These are phyloP conservation scores for Pharmacophagus antenor DNA, from an alignment of 2,888 invertebrate genomes.

Conservation along the genomic window DNA sequence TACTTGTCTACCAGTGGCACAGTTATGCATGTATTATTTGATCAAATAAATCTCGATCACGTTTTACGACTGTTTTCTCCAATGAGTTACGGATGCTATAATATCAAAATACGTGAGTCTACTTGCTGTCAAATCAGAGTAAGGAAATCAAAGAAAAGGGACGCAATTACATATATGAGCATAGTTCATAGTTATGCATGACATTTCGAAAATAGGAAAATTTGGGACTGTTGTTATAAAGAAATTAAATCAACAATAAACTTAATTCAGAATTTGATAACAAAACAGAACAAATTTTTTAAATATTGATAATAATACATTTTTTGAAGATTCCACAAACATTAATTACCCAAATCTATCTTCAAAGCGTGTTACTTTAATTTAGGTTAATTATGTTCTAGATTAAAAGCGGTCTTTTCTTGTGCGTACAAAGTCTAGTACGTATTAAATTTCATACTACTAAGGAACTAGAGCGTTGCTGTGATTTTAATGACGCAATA, in stretches of 20 bases:
- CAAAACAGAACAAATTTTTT: too few species aligned
- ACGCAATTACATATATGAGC: too few species aligned
- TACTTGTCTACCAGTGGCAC: conserved; percentile 21
- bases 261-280: too few species aligned
- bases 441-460: conserved; percentile 35
- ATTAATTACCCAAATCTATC: background rate
- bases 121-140: conserved; percentile 39
- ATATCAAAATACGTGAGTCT: conserved; percentile 40
- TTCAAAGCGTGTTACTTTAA: background rate
- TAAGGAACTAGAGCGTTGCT: conserved; percentile 56
- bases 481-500: conserved; percentile 37
- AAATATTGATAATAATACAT: too few species aligned
- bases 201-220: too few species aligned
- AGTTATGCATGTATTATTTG: conserved; percentile 32
- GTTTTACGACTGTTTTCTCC: conserved; percentile 44
- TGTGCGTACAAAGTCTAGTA: conserved; percentile 11
- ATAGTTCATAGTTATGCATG: too few species aligned
- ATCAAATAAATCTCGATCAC: conserved; percentile 42
- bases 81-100: conserved; percentile 34
- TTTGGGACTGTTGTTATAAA: too few species aligned
- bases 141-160: conserved; percentile 33
- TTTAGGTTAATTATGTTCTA: conserved; percentile 6
- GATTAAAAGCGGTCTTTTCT: conserved; percentile 4
- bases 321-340: background rate
- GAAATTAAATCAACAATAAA: too few species aligned